Conservation (phyloP, 2,797 vertebrate genomes). For the Gouania willdenowi region DNA sequence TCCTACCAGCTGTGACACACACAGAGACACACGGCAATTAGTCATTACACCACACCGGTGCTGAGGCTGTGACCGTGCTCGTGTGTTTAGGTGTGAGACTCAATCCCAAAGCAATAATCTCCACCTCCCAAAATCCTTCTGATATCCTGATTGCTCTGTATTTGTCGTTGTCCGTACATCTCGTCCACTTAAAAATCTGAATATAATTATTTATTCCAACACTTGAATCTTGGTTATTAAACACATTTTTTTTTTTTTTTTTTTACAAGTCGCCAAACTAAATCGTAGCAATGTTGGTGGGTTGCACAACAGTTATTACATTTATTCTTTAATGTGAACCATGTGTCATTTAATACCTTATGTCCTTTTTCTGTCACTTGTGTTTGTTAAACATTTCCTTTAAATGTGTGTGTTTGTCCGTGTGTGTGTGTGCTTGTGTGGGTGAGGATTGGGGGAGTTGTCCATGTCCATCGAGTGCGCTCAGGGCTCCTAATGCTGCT, state of each 20-base stretch:
- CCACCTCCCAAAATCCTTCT: conserved; percentile 6
- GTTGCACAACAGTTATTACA: no score
- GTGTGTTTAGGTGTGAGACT: conserved; percentile 23
- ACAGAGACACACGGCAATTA: conserved; percentile 57
- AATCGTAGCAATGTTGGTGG: no score
- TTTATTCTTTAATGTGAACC: no score
- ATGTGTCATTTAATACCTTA: no score
- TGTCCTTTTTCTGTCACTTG: no score
- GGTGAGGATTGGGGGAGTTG: conserved; percentile 4
- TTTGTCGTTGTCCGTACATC: conserved; percentile 15
- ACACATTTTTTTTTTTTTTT: no score
- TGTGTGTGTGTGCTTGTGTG: not conserved
- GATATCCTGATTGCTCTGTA: conserved; percentile 47
- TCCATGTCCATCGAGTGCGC: conserved; percentile 21
- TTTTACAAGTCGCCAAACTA: no score
- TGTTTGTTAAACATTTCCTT: no score
- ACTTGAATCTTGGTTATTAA: no score
- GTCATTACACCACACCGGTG: conserved; percentile 36
- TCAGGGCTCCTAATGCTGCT: conserved; percentile 52
- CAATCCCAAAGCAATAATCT: conserved; percentile 47
- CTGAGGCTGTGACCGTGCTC: conserved; percentile 4
- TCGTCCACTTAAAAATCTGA: conserved; percentile 33
- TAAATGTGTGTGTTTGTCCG: conserved; percentile 3
- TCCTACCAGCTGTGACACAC: conserved; percentile 61
- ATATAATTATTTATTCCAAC: conserved; percentile 39